Conservation (phyloP, 2,797 vertebrate species). For the Enteromius trimaculatus region DNA sequence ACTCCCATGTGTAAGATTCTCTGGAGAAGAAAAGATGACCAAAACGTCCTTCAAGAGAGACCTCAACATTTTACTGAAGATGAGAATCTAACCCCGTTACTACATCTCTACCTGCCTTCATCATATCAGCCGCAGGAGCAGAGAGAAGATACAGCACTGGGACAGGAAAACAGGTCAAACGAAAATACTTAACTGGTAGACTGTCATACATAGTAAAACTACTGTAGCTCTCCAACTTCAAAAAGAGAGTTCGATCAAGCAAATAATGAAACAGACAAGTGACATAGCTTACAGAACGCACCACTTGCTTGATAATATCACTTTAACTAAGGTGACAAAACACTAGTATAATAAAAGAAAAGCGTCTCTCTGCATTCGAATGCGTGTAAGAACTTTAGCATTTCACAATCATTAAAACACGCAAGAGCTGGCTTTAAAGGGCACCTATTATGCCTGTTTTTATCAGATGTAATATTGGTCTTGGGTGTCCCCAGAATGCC, state of each 20-base stretch:
- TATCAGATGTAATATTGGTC: neutral
- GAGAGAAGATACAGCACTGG: conserved; percentile 19
- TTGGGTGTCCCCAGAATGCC: neutral
- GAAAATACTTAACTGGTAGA: neutral
- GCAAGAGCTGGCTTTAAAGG: neutral
- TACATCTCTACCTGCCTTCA: conserved; percentile 71
- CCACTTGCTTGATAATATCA: neutral
- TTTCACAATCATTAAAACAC: neutral
- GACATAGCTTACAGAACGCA: neutral
- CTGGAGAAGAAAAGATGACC: conserved; percentile 44
- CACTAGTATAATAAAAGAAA: neutral
- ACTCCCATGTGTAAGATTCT: conserved; percentile 36
- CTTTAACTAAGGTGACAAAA: neutral
- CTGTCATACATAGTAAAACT: neutral
- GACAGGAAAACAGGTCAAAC: conserved; percentile 56
- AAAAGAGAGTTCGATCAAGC: neutral
- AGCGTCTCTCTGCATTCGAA: neutral
- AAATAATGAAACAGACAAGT: neutral
- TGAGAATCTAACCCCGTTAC: conserved; percentile 47
- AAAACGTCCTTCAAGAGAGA: neutral
- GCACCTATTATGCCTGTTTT: neutral
- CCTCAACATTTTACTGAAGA: conserved; percentile 1
- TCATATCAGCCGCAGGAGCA: conserved; percentile 57
- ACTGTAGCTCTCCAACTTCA: neutral
- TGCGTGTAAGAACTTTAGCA: neutral